These are phyloP conservation scores for Dendrocopos noguchii DNA, from an alignment of 2,113 vertebrate species.

Conservation along the genomic window DNA sequence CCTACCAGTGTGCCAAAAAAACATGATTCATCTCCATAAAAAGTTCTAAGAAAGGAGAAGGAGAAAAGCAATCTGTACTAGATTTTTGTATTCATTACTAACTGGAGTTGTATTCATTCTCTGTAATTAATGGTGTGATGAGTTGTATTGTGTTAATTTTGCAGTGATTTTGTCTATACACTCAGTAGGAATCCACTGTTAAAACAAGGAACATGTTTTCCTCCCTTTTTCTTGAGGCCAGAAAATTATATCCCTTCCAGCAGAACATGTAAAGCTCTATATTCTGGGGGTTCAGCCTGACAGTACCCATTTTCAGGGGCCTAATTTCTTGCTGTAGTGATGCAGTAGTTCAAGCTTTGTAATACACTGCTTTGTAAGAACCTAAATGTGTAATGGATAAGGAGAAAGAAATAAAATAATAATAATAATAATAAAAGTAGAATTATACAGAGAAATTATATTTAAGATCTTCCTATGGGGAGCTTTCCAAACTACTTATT, in stretches of 20 bases:
- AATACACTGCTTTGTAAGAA: neutral
- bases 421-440: too few species aligned
- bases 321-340: neutral
- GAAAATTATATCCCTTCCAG: neutral
- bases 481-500: neutral
- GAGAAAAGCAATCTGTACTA: neutral
- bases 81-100: neutral
- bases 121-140: conserved; percentile 14
- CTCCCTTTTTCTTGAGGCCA: neutral
- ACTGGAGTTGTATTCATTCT: conserved; percentile 7
- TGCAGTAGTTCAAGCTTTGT: neutral
- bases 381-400: neutral
- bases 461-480: neutral
- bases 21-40: neutral
- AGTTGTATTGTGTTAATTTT: conserved; percentile 3
- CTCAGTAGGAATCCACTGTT: neutral
- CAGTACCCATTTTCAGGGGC: neutral
- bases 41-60: neutral
- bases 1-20: neutral
- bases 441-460: neutral
- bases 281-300: neutral
- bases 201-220: neutral
- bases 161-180: neutral
- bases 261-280: neutral
- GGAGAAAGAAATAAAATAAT: neutral